Base-by-base conservation (phyloP, 2,888 invertebrate genomes). In the Pheosia gnoma region DNA sequence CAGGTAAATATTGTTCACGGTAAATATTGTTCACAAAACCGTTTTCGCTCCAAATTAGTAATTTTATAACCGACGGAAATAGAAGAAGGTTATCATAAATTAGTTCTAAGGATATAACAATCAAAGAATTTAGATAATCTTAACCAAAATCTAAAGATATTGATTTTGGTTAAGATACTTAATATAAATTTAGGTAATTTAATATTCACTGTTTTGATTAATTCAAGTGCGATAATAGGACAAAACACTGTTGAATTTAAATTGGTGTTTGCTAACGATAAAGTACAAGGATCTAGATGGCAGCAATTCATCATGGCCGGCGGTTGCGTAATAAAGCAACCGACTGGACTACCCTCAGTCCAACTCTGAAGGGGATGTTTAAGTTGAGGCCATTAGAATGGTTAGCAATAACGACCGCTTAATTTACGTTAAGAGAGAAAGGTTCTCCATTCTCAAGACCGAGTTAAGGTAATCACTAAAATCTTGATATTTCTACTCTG, bases 281-380 rank as follows among this genome's bases (percentile, higher is more conserved):
- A 59, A 61, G 52, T 59, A 61, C 60, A 47, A 47, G 45, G 63
- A 70, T 70, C 45, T 45, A 45, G 45, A 45, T 45, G 55, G 67
- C 64, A 57, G 67, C 64, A 61, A 67, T 71, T 69, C 61, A 65
- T 64, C 61, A 70, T 63, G 51, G 47, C 59, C 59, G 57, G 55
- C 36, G 37, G 55, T 45, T 47, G 62, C 53, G 59, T 56, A 63
- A 57, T 56, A 56, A 53, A 41, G 49, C 59, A n/a, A 41, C 51
- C 43, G 53, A 49, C 62, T 59, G 11, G 58, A 60, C 57, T 51
- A 55, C 43, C 65, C 60, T 60, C 55, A 49, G 57, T 62, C 61
- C 65, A 54, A 62, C 54, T 55, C 36, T 7, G 13, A 47, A 47
- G 53, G 59, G 56, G 54, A 58, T 63, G 47, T 66, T 66, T 66